Base-by-base conservation (phyloP, 2,797 vertebrate species). In the Myotis pilosus region DNA sequence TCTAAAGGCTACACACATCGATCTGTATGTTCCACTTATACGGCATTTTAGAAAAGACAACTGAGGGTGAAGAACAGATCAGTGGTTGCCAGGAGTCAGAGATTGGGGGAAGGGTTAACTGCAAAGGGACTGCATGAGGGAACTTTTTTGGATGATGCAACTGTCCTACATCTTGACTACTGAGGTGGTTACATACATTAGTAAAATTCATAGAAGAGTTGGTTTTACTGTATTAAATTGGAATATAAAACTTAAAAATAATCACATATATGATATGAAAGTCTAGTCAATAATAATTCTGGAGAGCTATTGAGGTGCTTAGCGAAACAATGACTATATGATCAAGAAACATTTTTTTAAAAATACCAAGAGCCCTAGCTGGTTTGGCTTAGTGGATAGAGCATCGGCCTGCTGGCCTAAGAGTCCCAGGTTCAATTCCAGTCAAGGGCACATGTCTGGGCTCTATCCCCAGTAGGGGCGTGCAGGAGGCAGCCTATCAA, bases 161-260 rank as follows among this genome's bases (percentile, higher is more conserved):
- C 33, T 23, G 2, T 57, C 86, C 22, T 82, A 53, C 3, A 38
- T 87, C 30, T 89, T 89, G 62, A 78, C 5, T 78, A 3, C 64
- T 44, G 47, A 25, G 53, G 30, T 82, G 20, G 25, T 89, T 60
- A 76, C 1, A 47, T 33, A 17, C 22, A 75, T 49, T 47, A 80
- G 36, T 44, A 87, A 92, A 94, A 68, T 8, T 66, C 60, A 89
- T 22, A 93, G 13, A 82, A 81, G 25, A 82, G 4, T 69, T 44
- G 55, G 71, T 91, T 95, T 93, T 93, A 80, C 36, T 76, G 12
- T 57, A 75, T 38, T 64, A 68, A 76, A 85, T 5, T 80, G 23
- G 60, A 69, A 94, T 47, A 22, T 20, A 68, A 83, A 47, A 22
- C 66, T 72, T 28, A 0, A 6, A 53, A 88, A 36, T 10, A 87